Evolutionary conservation across 2,888 invertebrate genomes (phyloP).

Genomic region (Nemurella pictetii): DNA sequence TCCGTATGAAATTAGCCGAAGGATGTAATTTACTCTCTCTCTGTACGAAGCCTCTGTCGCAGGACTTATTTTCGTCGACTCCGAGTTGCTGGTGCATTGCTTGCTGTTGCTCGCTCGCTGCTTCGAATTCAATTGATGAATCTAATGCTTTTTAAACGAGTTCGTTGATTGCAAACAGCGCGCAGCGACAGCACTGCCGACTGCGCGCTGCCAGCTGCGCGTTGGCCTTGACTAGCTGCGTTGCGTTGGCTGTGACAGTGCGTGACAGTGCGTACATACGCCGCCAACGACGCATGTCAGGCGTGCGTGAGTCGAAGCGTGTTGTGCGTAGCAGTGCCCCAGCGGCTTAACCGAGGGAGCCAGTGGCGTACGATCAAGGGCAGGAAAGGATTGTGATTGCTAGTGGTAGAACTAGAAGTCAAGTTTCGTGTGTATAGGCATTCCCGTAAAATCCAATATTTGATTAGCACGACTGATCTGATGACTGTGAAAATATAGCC

Average conservation of each 20-base stretch:
- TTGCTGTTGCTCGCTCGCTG: too few species aligned
- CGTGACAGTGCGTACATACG: too few species aligned
- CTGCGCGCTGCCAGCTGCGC: not conserved
- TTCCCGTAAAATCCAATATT: too few species aligned
- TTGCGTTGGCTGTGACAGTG: not conserved
- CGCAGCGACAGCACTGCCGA: not conserved
- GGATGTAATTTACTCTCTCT: not conserved
- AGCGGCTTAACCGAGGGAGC: too few species aligned
- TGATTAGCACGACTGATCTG: too few species aligned
- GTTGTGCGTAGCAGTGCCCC: not conserved
- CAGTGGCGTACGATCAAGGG: too few species aligned
- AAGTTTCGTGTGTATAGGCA: too few species aligned
- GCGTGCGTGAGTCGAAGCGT: too few species aligned
- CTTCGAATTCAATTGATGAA: not conserved
- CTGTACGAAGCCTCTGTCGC: not conserved
- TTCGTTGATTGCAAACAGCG: not conserved
- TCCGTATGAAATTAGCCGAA: not conserved
- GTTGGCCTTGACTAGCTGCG: too few species aligned
- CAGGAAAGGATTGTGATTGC: too few species aligned
- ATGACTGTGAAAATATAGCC: too few species aligned
- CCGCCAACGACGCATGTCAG: not conserved
- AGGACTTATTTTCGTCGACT: not conserved
- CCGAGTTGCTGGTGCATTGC: not conserved
- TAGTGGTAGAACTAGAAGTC: too few species aligned
- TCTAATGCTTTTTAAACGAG: not conserved